Evolutionary conservation across 2,888 invertebrate species (phyloP), one percentile per base, ranked within the genome.

Genomic region (Plusia festucae): DNA sequence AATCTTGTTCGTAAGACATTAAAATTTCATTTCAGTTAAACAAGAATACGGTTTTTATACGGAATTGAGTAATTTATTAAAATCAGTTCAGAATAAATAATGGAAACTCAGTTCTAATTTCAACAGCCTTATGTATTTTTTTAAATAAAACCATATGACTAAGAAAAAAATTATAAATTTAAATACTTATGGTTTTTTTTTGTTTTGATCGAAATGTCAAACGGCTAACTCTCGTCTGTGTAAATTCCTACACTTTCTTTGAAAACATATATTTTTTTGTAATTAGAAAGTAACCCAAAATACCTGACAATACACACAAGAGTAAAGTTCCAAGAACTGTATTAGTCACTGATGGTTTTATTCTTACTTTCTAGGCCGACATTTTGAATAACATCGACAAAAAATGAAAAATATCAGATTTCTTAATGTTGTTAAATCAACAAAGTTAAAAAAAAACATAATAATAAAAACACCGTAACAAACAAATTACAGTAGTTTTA

Each of bases 281-380:
- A 49, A 49, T 20, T 49, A 49, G 46, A 49, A 49, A 49, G 46
- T 49, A 18, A 49, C 46, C 46, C 18, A 49, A 20, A 49, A 49
- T 49, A 20, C 18, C 18, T 49, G 16, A 49, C 46, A 49, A 49
- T 49, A 49, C 46, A 46, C 18, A 49, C 20, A 49, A 49, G 46
- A 20, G 46, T 49, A 49, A 49, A 49, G 18, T 49, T 49, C 18
- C 18, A 9, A 49, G 46, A 49, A 49, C 11, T 11, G 46, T 20
- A 49, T 49, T 49, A 49, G 16, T 49, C 46, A 49, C 46, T 49
- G 20, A 49, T 20, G 18, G 20, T 20, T 49, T 49, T 49, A 49
- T 49, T 49, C 20, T 49, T 49, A 49, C 46, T 49, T 49, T 49
- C 46, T 11, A 5, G 46, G 18, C 11, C 7, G 11, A 49, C 13